A percentile compares a stretch with the other conserved stretches of the same genome.
Evolutionary conservation across 2,113 vertebrate genomes (phyloP).

Genomic region (Thalassoma bifasciatum): DNA sequence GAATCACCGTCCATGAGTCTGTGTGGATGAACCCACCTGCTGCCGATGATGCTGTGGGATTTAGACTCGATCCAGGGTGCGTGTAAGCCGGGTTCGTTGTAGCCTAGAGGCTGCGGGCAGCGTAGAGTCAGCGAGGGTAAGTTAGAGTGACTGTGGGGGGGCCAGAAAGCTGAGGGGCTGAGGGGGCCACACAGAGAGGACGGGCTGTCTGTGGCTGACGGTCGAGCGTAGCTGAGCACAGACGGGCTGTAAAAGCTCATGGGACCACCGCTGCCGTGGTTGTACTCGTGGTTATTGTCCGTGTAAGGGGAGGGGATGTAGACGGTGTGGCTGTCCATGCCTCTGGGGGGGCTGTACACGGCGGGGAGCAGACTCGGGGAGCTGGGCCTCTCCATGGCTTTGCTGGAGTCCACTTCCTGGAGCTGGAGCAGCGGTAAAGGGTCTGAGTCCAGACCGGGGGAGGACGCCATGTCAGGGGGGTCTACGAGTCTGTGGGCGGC

Average conservation of each 20-base stretch:
- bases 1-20: background rate
- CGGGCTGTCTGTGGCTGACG: slow-evolving; percentile 77
- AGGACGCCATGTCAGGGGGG: slow-evolving; percentile 74
- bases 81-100: slow-evolving; percentile 83
- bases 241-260: slow-evolving; percentile 89
- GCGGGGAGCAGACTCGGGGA: slow-evolving; percentile 77
- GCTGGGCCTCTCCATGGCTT: slow-evolving; percentile 81
- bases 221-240: slow-evolving; percentile 83
- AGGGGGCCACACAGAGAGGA: slow-evolving; percentile 74
- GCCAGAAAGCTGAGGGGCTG: slow-evolving; percentile 87
- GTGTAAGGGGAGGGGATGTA: slow-evolving; percentile 90
- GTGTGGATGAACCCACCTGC: slow-evolving; percentile 77
- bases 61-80: slow-evolving; percentile 87
- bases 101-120: slow-evolving; percentile 87
- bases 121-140: slow-evolving; percentile 85
- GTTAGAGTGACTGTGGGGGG: slow-evolving; percentile 82
- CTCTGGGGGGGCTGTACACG: slow-evolving; percentile 83
- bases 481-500: background rate
- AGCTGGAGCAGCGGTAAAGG: slow-evolving; percentile 82
- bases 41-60: slow-evolving; percentile 64
- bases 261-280: slow-evolving; percentile 60
- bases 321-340: slow-evolving; percentile 84
- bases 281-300: slow-evolving; percentile 87
- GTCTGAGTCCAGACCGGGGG: slow-evolving; percentile 79
- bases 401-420: slow-evolving; percentile 85